phyloP scores from a whole-genome alignment of 2,888 invertebrate species.

The Chrysomela aeneicollis region DNA sequence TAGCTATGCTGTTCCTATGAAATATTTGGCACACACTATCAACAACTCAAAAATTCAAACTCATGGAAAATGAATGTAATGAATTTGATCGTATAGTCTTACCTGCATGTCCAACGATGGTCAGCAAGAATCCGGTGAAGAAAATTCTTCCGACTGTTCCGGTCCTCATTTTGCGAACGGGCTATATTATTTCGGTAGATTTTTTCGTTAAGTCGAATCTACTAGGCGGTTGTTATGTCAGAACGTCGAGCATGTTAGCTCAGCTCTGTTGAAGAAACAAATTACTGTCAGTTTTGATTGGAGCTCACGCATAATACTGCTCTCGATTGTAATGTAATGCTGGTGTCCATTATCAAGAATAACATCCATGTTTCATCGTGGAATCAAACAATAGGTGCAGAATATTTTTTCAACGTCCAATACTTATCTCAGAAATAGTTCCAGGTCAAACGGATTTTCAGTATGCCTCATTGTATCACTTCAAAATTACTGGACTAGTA shows the following conservation, averaged over 20 bases:
- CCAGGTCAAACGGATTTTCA: too few species aligned
- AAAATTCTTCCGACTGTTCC: constrained; percentile 13
- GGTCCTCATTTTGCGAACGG: constrained; percentile 30
- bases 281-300: constrained; percentile 38
- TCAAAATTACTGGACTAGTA: too few species aligned
- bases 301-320: background rate
- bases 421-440: too few species aligned
- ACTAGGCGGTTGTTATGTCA: constrained; percentile 34
- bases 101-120: constrained; percentile 26
- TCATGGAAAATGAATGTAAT: too few species aligned
- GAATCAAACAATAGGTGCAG: too few species aligned
- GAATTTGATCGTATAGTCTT: too few species aligned
- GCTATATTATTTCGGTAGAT: background rate
- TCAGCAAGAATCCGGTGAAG: constrained; percentile 21
- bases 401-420: too few species aligned
- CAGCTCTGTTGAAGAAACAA: constrained; percentile 45
- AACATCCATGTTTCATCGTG: constrained; percentile 14
- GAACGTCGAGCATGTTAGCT: constrained; percentile 44
- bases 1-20: too few species aligned
- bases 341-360: constrained; percentile 35
- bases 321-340: constrained; percentile 25
- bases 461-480: too few species aligned
- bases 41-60: too few species aligned
- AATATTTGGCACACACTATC: too few species aligned
- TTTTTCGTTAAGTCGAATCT: constrained; percentile 19